A percentile compares a stretch with the other conserved stretches of the same genome.
These are phyloP conservation scores for Enteromius unitaeniatus DNA, from an alignment of 2,797 vertebrate genomes.

Conservation along the genomic window DNA sequence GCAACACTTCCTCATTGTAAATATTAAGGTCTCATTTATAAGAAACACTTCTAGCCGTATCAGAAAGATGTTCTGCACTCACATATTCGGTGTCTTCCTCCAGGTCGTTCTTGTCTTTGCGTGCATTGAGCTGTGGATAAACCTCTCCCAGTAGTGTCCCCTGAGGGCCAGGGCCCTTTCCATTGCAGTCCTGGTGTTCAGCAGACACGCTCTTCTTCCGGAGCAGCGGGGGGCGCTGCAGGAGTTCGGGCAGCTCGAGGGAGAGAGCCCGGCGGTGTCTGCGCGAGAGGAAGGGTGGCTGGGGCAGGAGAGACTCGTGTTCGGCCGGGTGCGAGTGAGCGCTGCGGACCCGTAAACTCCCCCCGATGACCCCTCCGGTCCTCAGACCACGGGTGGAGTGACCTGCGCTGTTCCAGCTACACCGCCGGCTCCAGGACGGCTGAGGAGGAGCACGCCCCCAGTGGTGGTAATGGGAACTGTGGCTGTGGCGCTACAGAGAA, in stretches of 20 bases:
- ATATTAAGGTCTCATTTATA: neutral
- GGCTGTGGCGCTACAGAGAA: conserved; percentile 70
- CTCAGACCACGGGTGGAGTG: conserved; percentile 75
- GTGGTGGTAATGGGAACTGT: conserved; percentile 86
- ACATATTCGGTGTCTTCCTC: conserved; percentile 96
- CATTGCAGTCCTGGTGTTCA: conserved; percentile 89
- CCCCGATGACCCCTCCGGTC: conserved; percentile 67
- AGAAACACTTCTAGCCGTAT: neutral
- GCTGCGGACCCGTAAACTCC: conserved; percentile 75
- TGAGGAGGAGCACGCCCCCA: conserved; percentile 84
- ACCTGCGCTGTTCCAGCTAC: conserved; percentile 93
- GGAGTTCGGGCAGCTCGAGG: conserved; percentile 86
- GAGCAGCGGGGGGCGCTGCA: conserved; percentile 60
- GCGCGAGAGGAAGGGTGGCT: conserved; percentile 65
- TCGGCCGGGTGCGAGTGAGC: conserved; percentile 81
- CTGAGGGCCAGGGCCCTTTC: conserved; percentile 82
- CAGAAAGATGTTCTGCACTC: conserved; percentile 68
- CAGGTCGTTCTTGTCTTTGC: conserved; percentile 83
- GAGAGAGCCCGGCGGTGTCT: conserved; percentile 88
- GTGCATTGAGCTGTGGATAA: conserved; percentile 90
- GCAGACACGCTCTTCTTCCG: conserved; percentile 71
- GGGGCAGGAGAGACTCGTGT: conserved; percentile 88
- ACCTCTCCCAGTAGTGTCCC: conserved; percentile 80
- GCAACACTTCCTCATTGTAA: neutral
- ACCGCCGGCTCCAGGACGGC: conserved; percentile 86